A percentile compares a stretch with the other conserved stretches of the same genome.
phyloP scores from a whole-genome alignment of 2,797 vertebrate species.

The Pseudocheirus occidentalis region DNA sequence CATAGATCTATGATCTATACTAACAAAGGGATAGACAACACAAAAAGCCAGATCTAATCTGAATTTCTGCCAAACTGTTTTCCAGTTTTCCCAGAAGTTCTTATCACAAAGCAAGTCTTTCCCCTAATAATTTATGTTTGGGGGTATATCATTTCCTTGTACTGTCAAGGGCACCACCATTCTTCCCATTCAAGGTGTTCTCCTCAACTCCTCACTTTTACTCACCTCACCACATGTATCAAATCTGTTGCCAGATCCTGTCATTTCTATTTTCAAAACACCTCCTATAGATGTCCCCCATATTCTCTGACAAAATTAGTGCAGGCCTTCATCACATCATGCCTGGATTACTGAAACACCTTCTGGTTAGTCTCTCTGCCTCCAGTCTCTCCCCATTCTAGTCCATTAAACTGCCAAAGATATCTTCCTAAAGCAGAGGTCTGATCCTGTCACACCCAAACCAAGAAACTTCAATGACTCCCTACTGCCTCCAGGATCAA shows the following conservation, averaged over 20 bases:
- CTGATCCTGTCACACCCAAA: neutral
- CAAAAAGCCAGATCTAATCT: too few relatives aligned
- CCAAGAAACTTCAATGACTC: neutral
- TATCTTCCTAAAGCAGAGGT: neutral
- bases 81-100: too few relatives aligned
- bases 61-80: too few relatives aligned
- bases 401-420: neutral
- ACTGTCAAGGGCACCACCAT: neutral
- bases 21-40: too few relatives aligned
- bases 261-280: too few relatives aligned
- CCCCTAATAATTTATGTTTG: neutral
- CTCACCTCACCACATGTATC: too few relatives aligned
- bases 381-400: neutral
- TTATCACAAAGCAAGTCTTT: neutral
- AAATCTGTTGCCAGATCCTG: too few relatives aligned
- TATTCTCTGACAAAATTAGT: neutral
- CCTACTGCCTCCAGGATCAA: neutral
- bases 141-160: neutral
- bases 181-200: too few relatives aligned
- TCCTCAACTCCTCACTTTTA: too few relatives aligned
- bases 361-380: neutral
- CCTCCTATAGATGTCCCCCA: neutral
- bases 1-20: too few relatives aligned
- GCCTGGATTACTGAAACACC: neutral
- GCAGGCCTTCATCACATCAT: neutral